Base-by-base conservation (phyloP, 1,140 invertebrate species). In the Cydia fagiglandana region DNA sequence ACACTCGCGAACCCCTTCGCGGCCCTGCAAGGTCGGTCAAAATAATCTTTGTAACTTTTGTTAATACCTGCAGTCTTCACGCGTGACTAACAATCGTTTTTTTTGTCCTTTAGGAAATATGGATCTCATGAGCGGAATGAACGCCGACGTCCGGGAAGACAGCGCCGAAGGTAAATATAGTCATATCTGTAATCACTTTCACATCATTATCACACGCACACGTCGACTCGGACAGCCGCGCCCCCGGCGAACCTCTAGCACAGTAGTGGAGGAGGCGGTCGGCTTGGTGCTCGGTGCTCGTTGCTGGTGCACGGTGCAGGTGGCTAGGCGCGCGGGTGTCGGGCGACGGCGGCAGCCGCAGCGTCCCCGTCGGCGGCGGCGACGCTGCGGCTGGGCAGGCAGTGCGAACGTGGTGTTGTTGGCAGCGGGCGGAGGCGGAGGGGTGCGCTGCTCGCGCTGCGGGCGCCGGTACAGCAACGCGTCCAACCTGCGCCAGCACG, bases 391-490 rank as follows among this genome's bases (percentile, higher is more conserved):
- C 45, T 38, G 77, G 74, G 80, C 24, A 20, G 56, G 64, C 74
- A 82, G 85, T 88, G 88, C 87, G 88, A 87, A 83, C 86, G 86
- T 89, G 88, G 88, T 89, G 88, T 89, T 88, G 88, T 88, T 89
- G 89, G 87, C 89, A 90, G 88, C 86, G 86, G 82, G 83, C 80
- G 85, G 83, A 76, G 80, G 80, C 81, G 88, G 82, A 83, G 86
- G 86, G 73, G 88, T 88, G 80, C 85, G 84, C 81, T 96, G 96
- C 94, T 95, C 94, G 88, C 95, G 96, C 93, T 96, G 96, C 94
- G 96, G 96, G 84, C 95, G 95, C 88, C 95, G 96, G 90, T 96
- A 96, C 94, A 96, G 95, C 94, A 96, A 96, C 94, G 94, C 96
- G 90, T 96, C 96, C 87, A 96, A 96, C 94, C 94, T 96, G 88